Evolutionary conservation across 1,140 invertebrate genomes (phyloP).

Genomic region (Hyposmocoma kahamanoa): DNA sequence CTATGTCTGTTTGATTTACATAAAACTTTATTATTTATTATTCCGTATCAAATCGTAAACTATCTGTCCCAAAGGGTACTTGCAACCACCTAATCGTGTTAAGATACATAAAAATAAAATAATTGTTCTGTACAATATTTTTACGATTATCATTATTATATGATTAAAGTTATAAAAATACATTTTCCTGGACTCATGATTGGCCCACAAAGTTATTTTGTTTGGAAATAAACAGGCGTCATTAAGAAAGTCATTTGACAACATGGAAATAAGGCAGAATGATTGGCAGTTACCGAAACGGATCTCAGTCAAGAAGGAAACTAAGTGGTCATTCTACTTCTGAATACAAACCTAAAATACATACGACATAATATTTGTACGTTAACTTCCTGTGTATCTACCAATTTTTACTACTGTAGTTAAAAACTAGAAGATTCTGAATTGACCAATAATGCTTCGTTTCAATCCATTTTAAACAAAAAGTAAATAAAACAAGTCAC

Average conservation of each 20-base stretch:
- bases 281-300: neutral
- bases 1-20: neutral
- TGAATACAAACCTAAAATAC: neutral
- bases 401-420: too few species aligned
- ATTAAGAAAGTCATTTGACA: neutral
- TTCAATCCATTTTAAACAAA: too few species aligned
- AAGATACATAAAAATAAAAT: constrained; percentile 13
- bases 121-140: too few species aligned
- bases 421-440: too few species aligned
- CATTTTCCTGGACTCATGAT: constrained; percentile 24
- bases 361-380: neutral
- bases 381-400: too few species aligned
- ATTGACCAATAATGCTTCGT: too few species aligned
- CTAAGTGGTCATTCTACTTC: neutral
- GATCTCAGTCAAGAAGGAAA: neutral
- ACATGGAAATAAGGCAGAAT: neutral
- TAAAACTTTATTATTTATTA: neutral
- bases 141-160: constrained; percentile 1
- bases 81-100: constrained; percentile 24
- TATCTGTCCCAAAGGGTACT: too few species aligned
- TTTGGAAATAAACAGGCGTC: too few species aligned
- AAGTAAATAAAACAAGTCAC: too few species aligned
- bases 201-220: constrained; percentile 29
- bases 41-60: neutral
- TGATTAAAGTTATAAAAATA: constrained; percentile 31